A percentile compares a stretch with the other conserved stretches of the same genome.
Conservation (phyloP, 2,113 vertebrate species). For the Dicrurus megarhynchus region DNA sequence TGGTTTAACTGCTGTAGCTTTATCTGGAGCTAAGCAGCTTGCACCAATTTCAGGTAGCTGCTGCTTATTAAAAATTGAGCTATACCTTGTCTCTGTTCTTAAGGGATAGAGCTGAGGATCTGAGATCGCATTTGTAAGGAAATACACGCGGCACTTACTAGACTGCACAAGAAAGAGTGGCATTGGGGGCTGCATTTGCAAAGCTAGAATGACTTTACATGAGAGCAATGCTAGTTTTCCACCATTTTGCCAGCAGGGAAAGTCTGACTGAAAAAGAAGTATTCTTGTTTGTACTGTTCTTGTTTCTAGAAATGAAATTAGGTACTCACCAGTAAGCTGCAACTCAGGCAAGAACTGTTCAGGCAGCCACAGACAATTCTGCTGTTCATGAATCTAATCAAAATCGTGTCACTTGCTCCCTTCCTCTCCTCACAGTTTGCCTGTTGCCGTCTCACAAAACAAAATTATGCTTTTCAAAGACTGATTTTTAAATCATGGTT, state of each 20-base stretch:
- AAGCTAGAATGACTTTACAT: neutral
- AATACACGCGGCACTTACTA: neutral
- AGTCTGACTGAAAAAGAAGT: neutral
- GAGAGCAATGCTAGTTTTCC: neutral
- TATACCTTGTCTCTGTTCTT: conserved; percentile 16
- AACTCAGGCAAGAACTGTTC: neutral
- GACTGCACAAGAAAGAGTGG: neutral
- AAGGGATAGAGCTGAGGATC: conserved; percentile 18
- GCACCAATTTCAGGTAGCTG: conserved; percentile 40
- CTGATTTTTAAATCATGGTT: neutral
- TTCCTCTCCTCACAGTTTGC: neutral
- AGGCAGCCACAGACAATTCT: neutral
- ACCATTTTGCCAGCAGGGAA: neutral
- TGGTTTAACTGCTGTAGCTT: conserved; percentile 33
- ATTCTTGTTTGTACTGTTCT: neutral
- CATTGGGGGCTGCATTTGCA: neutral
- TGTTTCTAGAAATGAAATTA: neutral
- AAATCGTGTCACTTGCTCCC: neutral
- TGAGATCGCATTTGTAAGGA: neutral
- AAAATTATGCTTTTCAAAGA: neutral
- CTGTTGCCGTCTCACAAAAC: neutral
- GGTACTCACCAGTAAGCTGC: neutral
- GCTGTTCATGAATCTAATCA: neutral
- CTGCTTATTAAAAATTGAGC: conserved; percentile 41
- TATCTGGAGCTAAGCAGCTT: conserved; percentile 34